Evolutionary conservation across 2,113 vertebrate species (phyloP).

Genomic region (Pseudopipra pipra): DNA sequence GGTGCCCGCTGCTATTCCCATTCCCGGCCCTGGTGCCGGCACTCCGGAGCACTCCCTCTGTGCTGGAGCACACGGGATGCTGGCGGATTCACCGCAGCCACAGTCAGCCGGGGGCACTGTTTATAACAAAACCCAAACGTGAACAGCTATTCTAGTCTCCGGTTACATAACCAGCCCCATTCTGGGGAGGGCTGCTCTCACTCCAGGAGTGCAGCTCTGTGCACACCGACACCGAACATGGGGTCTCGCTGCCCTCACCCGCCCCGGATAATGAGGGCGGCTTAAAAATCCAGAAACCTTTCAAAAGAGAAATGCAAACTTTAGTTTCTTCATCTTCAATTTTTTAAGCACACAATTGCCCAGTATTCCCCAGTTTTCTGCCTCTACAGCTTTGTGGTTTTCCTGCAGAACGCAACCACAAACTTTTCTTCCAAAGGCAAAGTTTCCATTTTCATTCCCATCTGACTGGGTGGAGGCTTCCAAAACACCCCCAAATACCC

Average conservation of each 20-base stretch:
- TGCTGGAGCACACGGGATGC: fast-evolving
- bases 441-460: neutral
- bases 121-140: neutral
- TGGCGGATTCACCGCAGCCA: fast-evolving
- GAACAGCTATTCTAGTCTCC: fast-evolving
- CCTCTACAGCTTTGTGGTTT: neutral
- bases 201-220: fast-evolving
- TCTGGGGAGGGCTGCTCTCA: neutral
- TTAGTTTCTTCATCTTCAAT: neutral
- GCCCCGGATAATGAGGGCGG: fast-evolving
- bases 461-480: neutral
- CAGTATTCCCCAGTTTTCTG: neutral
- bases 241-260: neutral
- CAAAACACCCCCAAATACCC: neutral
- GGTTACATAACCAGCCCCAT: fast-evolving
- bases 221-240: fast-evolving
- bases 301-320: neutral
- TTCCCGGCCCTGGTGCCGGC: slow-evolving; percentile 55
- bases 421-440: neutral
- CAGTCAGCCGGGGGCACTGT: fast-evolving
- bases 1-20: slow-evolving; percentile 73
- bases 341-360: neutral
- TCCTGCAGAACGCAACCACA: fast-evolving
- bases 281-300: neutral
- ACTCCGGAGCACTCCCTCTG: slow-evolving; percentile 46